Evolutionary conservation across 2,888 invertebrate genomes (phyloP).

Genomic region (Caenorhabditis sp.): DNA sequence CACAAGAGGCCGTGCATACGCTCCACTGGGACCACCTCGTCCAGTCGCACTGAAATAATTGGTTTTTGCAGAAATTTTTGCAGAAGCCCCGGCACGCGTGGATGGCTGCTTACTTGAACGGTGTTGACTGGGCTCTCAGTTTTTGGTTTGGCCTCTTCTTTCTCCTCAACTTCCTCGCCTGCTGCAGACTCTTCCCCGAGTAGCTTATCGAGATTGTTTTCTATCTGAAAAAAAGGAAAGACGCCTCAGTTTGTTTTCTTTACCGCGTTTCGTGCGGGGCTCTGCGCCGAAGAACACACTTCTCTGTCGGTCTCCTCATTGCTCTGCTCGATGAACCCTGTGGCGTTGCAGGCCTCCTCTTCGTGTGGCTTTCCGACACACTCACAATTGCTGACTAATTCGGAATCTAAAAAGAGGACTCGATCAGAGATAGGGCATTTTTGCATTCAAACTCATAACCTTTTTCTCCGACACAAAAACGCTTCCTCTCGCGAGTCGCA

Average conservation of each 20-base stretch:
- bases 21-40: slow-evolving; percentile 70
- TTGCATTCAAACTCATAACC: slow-evolving; percentile 28
- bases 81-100: neutral
- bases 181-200: slow-evolving; percentile 13
- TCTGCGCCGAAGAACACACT: slow-evolving; percentile 26
- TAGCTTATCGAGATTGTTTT: slow-evolving; percentile 51
- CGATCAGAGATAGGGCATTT: slow-evolving; percentile 2
- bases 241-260: neutral
- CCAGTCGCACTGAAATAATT: slow-evolving; percentile 64
- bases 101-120: slow-evolving; percentile 33
- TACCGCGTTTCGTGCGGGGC: no score
- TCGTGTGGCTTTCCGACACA: slow-evolving; percentile 63
- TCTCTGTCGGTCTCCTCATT: slow-evolving; percentile 43
- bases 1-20: slow-evolving; percentile 67
- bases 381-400: slow-evolving; percentile 63
- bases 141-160: slow-evolving; percentile 28
- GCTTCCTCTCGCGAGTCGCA: slow-evolving; percentile 60
- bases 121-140: slow-evolving; percentile 14
- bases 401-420: slow-evolving; percentile 33
- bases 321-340: slow-evolving; percentile 49
- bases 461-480: slow-evolving; percentile 67
- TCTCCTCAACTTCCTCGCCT: slow-evolving; percentile 14
- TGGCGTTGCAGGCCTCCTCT: slow-evolving; percentile 42
- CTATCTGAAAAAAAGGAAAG: slow-evolving; percentile 31
- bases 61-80: slow-evolving; percentile 19